Base-by-base conservation (phyloP, 2,113 vertebrate species). In the Ifrita kowaldi region DNA sequence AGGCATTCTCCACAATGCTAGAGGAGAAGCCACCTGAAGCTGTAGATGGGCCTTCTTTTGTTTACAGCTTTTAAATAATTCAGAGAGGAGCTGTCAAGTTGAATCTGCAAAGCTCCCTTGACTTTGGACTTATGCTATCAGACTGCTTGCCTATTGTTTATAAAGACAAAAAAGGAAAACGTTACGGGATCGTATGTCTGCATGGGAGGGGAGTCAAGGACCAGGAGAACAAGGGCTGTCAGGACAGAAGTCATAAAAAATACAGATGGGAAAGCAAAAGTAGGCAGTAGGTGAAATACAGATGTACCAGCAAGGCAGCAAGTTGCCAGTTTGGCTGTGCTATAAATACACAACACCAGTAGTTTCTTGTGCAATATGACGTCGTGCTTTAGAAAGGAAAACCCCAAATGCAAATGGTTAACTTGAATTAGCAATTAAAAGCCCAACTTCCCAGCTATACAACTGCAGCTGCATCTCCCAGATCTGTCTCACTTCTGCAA, bases 51-150 rank as follows among this genome's bases (percentile, higher is more conserved):
- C 60, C 68, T 52, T 67, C 69, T 80, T 84, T 94, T 87, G 62
- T 96, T 96, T 89, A 89, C 5, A 3, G 65, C 57, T 80, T 81
- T 94, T 96, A 96, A 96, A 92, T 94, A 97, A 97, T 96, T 96
- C 91, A 96, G 87, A 84, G 60, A 90, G 76, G 87, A 93, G 76
- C 3, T 96, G 93, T 90, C 93, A 94, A 87, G 76, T 60, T 78
- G 73, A 93, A 93, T 84, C 83, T 56, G 64, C 90, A 96, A 89
- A 87, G 82, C 90, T 93, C 85, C 92, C 83, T 84, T 96, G 90
- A 94, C 93, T 95, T 90, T 53, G 65, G 93, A 46, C 71, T 94
- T 46, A 32, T 0, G 2, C 78, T 79, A 68, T 87, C 52, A 89
- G 74, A 16, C 65, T 87, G 74, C 55, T 42, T 73, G 84, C 77